Base-by-base conservation (phyloP, 2,113 vertebrate genomes). In the Dicaeum eximium region DNA sequence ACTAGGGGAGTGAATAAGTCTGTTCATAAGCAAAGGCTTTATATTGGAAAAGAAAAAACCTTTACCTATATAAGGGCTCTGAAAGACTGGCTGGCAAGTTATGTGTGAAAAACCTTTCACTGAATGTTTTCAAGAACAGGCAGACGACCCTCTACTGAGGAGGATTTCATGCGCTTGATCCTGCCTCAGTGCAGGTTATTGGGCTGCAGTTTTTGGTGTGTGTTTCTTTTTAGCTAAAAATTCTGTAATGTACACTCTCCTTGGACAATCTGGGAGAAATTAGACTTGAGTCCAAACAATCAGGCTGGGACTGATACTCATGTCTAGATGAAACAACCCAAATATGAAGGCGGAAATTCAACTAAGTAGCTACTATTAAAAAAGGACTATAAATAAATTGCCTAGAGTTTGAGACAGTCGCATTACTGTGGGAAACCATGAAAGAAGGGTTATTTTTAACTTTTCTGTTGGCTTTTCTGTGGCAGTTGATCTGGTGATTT, bases 301-400 rank as follows among this genome's bases (percentile, higher is more conserved):
- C 88, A 91, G 38, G 53, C 85, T 93, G 64, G 69, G 90, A 64
- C 79, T 88, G 79, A 75, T 90, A 92, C 56, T 92, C 67, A 30
- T 27, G 51, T 85, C 90, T 92, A 88, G 72, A 93, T 93, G 91
- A 96, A 96, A 97, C 74, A 90, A 84, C 28, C 12, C 33, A 90
- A 96, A 88, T 95, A 92, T 61, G 67, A 96, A 90, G 79, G 44
- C 42, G 25, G 88, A 95, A 95, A 93, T 75, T 92, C 60, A 93
- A 78, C 88, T 96, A 94, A 93, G 92, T 80, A 94, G 83, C 80
- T 94, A 70, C 94, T 95, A 92, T 90, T 96, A 90, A 94, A 92
- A 91, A 92, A 70, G 51, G 51, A 54, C 91, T 92, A 74, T 90
- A 90, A 96, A 92, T 94, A 94, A 89, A 89, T 92, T 84, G 56